Base-by-base conservation (phyloP, 2,113 vertebrate genomes). In the Python bivittatus region DNA sequence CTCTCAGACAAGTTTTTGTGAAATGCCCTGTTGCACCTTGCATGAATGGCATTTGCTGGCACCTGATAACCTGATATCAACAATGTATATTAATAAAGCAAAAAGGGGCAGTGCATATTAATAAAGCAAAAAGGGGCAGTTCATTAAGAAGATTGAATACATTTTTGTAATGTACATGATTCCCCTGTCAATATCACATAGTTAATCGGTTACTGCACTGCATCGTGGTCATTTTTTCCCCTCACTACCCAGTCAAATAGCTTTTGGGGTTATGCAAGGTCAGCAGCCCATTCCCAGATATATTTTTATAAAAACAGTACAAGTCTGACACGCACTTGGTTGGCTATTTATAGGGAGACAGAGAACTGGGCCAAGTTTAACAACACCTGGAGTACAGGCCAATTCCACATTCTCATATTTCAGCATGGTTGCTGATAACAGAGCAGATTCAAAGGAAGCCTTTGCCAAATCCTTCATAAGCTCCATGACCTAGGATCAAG, bases 291-390 rank as follows among this genome's bases (percentile, higher is more conserved):
- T 95, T 96, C 94, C 93, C 89, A 91, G 92, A 92, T 54, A 89
- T 89, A 25, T 92, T 97, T 95, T 93, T 94, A 93, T 94, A 94
- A 64, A 95, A 94, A 93, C 61, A 91, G 86, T 94, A 93, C 88
- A 96, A 95, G 95, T 94, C 94, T 96, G 95, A 96, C 94, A 92
- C 94, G 89, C 95, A 95, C 93, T 94, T 95, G 95, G 92, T 93
- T 93, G 89, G 48, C 92, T 94, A 88, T 90, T 94, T 85, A 91
- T 94, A 92, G 92, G 61, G 86, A 94, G 93, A 60, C 33, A 64
- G 88, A 91, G 86, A 90, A 79, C 12, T 52, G 85, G 90, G 53
- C 84, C 56, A 3, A 61, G 91, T 27, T 33, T 33, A 2, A 25
- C 68, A 83, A 29, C 60, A 64, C 48, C 2, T 58, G 89, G 58